phyloP scores from a whole-genome alignment of 1,140 invertebrate species.

The Eumeta japonica region DNA sequence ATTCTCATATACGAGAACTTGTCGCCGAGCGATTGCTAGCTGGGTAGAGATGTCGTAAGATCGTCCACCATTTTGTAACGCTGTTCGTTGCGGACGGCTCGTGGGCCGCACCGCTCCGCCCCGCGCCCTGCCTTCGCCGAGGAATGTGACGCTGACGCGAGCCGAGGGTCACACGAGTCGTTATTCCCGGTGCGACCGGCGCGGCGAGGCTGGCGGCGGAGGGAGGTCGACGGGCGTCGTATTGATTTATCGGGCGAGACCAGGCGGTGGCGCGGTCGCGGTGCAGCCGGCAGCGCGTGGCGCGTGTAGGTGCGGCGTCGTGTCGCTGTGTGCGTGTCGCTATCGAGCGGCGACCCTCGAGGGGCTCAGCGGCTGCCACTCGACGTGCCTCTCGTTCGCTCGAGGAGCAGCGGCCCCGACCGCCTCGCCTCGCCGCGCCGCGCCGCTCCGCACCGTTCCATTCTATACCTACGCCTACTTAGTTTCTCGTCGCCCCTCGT shows the following conservation, averaged over 20 bases:
- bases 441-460: not conserved
- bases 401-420: constrained; percentile 44
- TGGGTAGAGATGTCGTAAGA: constrained; percentile 58
- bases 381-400: constrained; percentile 47
- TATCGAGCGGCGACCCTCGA: constrained; percentile 53
- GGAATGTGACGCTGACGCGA: constrained; percentile 26
- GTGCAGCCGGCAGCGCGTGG: constrained; percentile 32
- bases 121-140: constrained; percentile 45
- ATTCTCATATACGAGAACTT: constrained; percentile 51
- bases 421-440: not conserved
- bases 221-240: constrained; percentile 22
- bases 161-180: constrained; percentile 44
- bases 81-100: constrained; percentile 50
- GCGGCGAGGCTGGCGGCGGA: constrained; percentile 33
- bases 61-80: constrained; percentile 60
- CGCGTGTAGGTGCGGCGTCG: constrained; percentile 25
- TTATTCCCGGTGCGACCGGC: constrained; percentile 45
- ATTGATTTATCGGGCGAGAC: constrained; percentile 56
- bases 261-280: constrained; percentile 24
- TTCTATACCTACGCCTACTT: constrained; percentile 52
- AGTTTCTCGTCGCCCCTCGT: constrained; percentile 30
- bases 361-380: constrained; percentile 50
- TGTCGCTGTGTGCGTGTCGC: constrained; percentile 40
- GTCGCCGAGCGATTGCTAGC: constrained; percentile 52
- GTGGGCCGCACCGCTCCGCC: constrained; percentile 46